Evolutionary conservation across 2,888 invertebrate species (phyloP).

Genomic region (Gibbula magus): DNA sequence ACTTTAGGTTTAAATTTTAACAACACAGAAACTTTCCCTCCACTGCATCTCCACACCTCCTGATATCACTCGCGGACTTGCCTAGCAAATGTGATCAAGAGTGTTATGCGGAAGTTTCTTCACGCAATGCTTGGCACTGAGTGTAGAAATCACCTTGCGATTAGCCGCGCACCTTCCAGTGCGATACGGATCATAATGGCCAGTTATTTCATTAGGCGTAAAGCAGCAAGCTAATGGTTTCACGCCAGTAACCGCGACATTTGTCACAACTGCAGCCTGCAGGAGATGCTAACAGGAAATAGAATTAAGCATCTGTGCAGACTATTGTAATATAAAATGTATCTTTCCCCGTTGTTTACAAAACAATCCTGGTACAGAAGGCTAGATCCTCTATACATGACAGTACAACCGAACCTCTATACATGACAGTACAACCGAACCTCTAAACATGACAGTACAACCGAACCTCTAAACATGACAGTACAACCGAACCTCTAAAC

Average conservation of each 20-base stretch:
- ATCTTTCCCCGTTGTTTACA: too few relatives aligned
- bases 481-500: too few relatives aligned
- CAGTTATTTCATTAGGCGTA: neutral
- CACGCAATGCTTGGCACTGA: neutral
- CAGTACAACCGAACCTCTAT: too few relatives aligned
- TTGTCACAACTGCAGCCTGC: neutral
- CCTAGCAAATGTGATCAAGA: neutral
- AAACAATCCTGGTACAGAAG: too few relatives aligned
- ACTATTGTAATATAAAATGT: too few relatives aligned
- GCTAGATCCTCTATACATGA: too few relatives aligned
- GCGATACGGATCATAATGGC: neutral
- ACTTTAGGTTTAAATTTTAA: conserved; percentile 7
- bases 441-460: too few relatives aligned
- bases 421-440: too few relatives aligned
- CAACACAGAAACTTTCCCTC: neutral
- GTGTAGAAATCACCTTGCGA: neutral
- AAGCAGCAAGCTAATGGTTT: conserved; percentile 2
- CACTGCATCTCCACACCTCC: neutral
- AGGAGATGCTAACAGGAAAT: neutral
- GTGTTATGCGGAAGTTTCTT: neutral
- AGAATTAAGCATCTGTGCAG: neutral
- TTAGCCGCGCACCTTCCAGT: neutral
- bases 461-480: too few relatives aligned
- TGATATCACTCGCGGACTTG: neutral
- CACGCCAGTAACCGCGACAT: neutral